Base-by-base conservation (phyloP, 2,113 vertebrate species). In the Cyanoramphus novaezelandiae region DNA sequence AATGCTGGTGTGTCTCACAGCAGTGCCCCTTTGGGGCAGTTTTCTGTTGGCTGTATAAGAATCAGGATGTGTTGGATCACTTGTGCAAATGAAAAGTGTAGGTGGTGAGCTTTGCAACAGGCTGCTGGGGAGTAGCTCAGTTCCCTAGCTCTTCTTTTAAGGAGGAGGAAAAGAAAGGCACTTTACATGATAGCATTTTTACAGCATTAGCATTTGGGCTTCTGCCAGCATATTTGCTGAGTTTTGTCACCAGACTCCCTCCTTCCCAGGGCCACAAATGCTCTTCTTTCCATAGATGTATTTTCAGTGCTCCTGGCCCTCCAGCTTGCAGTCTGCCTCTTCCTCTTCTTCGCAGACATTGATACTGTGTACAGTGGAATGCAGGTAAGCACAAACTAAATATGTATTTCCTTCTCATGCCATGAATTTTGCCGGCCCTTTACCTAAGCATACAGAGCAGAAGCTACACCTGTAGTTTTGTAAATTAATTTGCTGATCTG, bases 251-350 rank as follows among this genome's bases (percentile, higher is more conserved):
- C 71, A 79, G 19, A 1, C 0, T 5, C 4, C 4, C 7, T 75
- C 27, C 20, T 25, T 92, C 43, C 37, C 47, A 21, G 14, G 13
- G 43, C 37, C 31, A 81, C 43, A 72, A 71, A 39, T 76, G 41
- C 67, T 97, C 74, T 74, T 96, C 53, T 95, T 85, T 90, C 81
- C 53, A 67, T 82, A 98, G 98, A 98, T 88, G 43, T 95, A 47
- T 98, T 98, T 95, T 97, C 97, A 57, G 71, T 94, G 50, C 59
- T 98, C 57, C 91, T 98, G 84, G 49, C 92, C 25, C 69, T 97
- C 87, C 98, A 97, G 72, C 91, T 96, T 35, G 86, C 92, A 39
- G 14, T 96, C 13, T 97, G 91, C 29, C 68, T 98, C 69, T 98
- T 98, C 91, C 87, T 98, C 79, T 57, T 97, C 37, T 97, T 98